Base-by-base conservation (phyloP, 2,888 invertebrate species). In the Cistogaster globosa region DNA sequence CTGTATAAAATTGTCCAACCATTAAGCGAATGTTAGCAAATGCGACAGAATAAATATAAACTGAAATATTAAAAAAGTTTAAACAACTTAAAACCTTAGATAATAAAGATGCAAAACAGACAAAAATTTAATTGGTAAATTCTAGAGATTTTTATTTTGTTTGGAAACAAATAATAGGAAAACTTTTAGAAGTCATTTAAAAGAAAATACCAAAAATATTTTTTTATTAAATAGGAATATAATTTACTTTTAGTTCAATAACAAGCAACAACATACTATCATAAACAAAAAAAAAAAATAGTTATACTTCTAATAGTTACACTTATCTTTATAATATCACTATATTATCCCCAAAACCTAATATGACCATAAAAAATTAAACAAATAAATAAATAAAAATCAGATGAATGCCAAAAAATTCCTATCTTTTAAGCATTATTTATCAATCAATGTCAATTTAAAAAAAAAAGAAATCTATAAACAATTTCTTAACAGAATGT, bases 361-460 rank as follows among this genome's bases (percentile, higher is more conserved):
- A n/a, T 45, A 76, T 65, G 57, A 3, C 32, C 53, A 55, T 67
- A 20, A 42, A 65, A 42, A 18, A 16, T n/a, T 4, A 26, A 26
- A 26, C 2, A n/a, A 26, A 12, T 48, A 36, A 42, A 22, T n/a
- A 42, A 42, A 42, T 42, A 42, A 42, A 32, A 12, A 26, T 65
- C 57, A 1, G 3, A 20, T 36, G 6, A 65, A 68, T 53, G 20
- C 5, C 38, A 67, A 22, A 75, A 63, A 77, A 58, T 32, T 67
- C 36, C 12, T 58, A 55, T 53, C 45, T 36, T 55, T 57, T 22
- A 57, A 16, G 53, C 63, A 57, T 12, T 42, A 75, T 84, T 76
- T 84, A 81, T 84, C 84, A 84, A 84, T 84, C 84, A 84, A 80
- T 81, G 84, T 84, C 84, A 84, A 38, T 62, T 81, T 67, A 20